Percentiles rank a stretch among this genome's conserved stretches.
These are phyloP conservation scores for Dendroctonus ponderosae DNA, from an alignment of 1,140 invertebrate species.

Conservation along the genomic window DNA sequence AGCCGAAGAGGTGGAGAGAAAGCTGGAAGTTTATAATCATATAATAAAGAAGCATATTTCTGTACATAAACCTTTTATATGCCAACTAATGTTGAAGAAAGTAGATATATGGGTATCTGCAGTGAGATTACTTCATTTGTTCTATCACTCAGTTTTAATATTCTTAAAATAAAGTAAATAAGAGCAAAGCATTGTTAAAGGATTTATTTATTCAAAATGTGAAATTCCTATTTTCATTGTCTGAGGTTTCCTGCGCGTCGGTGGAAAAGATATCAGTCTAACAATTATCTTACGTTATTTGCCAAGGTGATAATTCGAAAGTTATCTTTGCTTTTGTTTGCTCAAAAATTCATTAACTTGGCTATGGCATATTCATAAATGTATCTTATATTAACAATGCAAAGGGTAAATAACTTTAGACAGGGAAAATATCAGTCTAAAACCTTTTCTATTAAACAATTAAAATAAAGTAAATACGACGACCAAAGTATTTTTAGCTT, in stretches of 20 bases:
- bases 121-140: too few species aligned
- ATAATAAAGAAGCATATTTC: too few species aligned
- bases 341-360: conserved; percentile 25
- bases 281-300: conserved; percentile 28
- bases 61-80: too few species aligned
- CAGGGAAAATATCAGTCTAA: conserved; percentile 22
- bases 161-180: neutral
- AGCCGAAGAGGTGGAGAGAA: too few species aligned
- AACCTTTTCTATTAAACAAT: conserved; percentile 27
- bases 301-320: conserved; percentile 20
- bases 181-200: conserved; percentile 6
- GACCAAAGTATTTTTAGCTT: too few species aligned
- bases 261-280: conserved; percentile 11
- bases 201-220: conserved; percentile 5
- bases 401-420: conserved; percentile 28
- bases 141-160: too few species aligned
- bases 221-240: conserved; percentile 6
- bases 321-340: conserved; percentile 33
- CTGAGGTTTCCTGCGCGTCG: neutral
- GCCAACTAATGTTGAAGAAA: too few species aligned
- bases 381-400: conserved; percentile 33
- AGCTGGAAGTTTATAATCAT: too few species aligned
- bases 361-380: conserved; percentile 34
- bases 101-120: too few species aligned
- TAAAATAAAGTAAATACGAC: conserved; percentile 1